A percentile compares a stretch with the other conserved stretches of the same genome.
Conservation (phyloP, 2,888 invertebrate species). For the Brachypalpus laphriformis region DNA sequence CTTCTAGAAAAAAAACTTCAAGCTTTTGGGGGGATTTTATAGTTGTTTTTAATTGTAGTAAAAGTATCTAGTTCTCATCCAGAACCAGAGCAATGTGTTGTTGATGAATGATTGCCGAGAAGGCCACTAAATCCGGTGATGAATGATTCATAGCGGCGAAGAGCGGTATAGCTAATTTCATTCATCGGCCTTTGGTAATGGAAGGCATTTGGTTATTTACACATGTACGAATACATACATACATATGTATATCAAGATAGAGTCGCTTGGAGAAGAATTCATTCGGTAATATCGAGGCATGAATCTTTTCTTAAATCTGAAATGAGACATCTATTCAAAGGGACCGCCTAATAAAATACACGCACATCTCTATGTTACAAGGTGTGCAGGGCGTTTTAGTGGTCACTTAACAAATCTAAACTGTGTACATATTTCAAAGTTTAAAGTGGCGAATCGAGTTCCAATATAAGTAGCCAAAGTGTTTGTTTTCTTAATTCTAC, state of each 20-base stretch:
- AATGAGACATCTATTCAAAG: not conserved
- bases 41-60: not conserved
- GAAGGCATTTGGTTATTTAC: not conserved
- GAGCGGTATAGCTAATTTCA: constrained; percentile 2
- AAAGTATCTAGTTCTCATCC: constrained; percentile 16
- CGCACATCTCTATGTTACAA: no score
- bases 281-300: not conserved
- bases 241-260: not conserved
- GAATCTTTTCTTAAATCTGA: not conserved
- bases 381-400: not conserved
- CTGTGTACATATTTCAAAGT: not conserved
- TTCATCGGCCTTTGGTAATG: constrained; percentile 5
- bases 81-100: constrained; percentile 9
- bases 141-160: constrained; percentile 32
- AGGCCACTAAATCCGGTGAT: constrained; percentile 19
- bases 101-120: constrained; percentile 29
- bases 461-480: not conserved
- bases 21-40: not conserved
- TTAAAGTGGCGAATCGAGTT: not conserved
- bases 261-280: constrained; percentile 14
- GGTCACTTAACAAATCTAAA: not conserved
- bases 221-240: no score
- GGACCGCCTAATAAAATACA: not conserved
- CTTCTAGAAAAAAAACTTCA: constrained; percentile 13
- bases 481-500: not conserved